phyloP scores from a whole-genome alignment of 2,888 invertebrate genomes.

The Ophion ventricosus region DNA sequence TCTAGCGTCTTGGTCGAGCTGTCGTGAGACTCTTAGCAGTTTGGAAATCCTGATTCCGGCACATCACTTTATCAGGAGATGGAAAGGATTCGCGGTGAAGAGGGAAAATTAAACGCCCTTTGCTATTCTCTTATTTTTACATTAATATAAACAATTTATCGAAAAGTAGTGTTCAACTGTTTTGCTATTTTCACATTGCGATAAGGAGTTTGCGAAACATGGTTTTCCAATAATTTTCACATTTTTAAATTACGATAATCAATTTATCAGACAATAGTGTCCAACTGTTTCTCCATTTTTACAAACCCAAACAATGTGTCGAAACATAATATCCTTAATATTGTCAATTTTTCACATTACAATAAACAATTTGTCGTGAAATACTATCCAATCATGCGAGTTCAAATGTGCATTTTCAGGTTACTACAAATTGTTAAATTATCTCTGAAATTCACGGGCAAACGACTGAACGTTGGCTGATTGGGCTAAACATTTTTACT shows the following conservation, averaged over 20 bases:
- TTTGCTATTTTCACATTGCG: not conserved
- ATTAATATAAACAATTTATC: not conserved
- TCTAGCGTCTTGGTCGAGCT: constrained; percentile 4
- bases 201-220: no score
- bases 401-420: not conserved
- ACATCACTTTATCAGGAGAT: not conserved
- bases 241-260: not conserved
- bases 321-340: not conserved
- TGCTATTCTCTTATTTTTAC: not conserved
- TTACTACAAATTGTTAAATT: not conserved
- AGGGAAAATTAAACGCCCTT: not conserved
- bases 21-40: constrained; percentile 29
- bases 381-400: not conserved
- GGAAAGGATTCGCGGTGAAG: not conserved
- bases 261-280: not conserved
- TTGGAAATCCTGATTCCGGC: constrained; percentile 37
- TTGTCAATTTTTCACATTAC: constrained; percentile 12
- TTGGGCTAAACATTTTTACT: no score
- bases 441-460: not conserved
- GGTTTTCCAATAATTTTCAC: no score
- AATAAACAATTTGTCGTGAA: constrained; percentile 24
- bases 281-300: not conserved
- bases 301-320: not conserved
- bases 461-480: not conserved
- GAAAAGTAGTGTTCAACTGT: not conserved